Evolutionary conservation across 2,888 invertebrate genomes (phyloP).

Genomic region (Monopis laevigella): DNA sequence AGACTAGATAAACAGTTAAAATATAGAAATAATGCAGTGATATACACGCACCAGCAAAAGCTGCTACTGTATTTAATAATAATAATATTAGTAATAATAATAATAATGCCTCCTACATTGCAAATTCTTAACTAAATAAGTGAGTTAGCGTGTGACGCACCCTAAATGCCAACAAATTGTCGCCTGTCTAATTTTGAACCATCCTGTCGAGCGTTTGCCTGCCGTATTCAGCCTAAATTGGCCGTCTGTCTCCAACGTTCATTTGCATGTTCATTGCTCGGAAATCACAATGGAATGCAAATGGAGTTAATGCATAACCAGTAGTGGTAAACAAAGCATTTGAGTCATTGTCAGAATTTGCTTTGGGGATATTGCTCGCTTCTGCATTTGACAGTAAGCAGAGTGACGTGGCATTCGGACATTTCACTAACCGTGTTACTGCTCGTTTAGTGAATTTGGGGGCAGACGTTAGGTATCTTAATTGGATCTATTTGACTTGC

Average conservation of each 20-base stretch:
- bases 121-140: no score
- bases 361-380: no score
- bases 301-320: background rate
- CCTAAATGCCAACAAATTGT: constrained; percentile 7
- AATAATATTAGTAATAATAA: no score
- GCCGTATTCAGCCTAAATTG: constrained; percentile 3
- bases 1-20: no score
- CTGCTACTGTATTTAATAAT: no score
- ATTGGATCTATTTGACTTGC: no score
- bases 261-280: background rate
- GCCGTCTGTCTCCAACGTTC: no score
- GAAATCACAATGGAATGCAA: background rate
- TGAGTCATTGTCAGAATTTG: background rate
- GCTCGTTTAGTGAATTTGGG: constrained; percentile 7
- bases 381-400: constrained; percentile 3
- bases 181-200: constrained; percentile 10
- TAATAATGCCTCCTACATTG: no score
- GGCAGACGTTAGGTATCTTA: no score
- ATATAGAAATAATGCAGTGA: no score
- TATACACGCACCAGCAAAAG: no score
- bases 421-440: constrained; percentile 8
- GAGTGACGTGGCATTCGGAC: constrained; percentile 1
- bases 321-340: background rate
- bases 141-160: constrained; percentile 2
- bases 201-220: constrained; percentile 4